Evolutionary conservation across 2,888 invertebrate species (phyloP).

Genomic region (Ligdia adustata): DNA sequence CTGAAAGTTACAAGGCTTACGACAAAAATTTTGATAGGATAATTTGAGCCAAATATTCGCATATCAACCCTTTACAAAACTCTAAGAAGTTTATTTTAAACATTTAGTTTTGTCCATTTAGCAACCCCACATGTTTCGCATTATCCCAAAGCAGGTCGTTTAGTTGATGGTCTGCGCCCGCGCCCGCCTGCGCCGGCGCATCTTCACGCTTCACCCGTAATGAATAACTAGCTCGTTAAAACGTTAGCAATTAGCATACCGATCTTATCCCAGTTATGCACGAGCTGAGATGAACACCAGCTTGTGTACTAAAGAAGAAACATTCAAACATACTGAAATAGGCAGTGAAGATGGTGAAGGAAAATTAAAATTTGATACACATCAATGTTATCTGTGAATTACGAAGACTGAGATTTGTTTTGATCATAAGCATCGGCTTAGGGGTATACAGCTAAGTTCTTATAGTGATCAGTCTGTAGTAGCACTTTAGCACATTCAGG

Average conservation of each 20-base stretch:
- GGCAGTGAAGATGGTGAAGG: not conserved
- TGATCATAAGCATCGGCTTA: too few relatives aligned
- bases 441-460: too few relatives aligned
- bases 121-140: slow-evolving; percentile 18
- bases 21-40: too few relatives aligned
- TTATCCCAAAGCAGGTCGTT: slow-evolving; percentile 20
- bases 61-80: too few relatives aligned
- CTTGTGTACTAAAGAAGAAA: not conserved
- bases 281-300: not conserved
- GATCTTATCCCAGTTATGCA: slow-evolving; percentile 8
- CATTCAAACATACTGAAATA: not conserved
- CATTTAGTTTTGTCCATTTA: slow-evolving; percentile 3
- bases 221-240: slow-evolving; percentile 13
- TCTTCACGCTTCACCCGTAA: slow-evolving; percentile 27
- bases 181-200: slow-evolving; percentile 31
- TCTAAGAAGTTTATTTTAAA: too few relatives aligned
- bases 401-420: too few relatives aligned
- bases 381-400: too few relatives aligned
- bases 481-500: too few relatives aligned
- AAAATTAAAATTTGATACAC: not conserved
- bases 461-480: too few relatives aligned
- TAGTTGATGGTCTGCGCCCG: slow-evolving; percentile 26
- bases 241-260: slow-evolving; percentile 7
- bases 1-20: too few relatives aligned
- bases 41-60: too few relatives aligned